phyloP scores from a whole-genome alignment of 35 echinoderm and acorn worm genomes.

The Apostichopus japonicus region DNA sequence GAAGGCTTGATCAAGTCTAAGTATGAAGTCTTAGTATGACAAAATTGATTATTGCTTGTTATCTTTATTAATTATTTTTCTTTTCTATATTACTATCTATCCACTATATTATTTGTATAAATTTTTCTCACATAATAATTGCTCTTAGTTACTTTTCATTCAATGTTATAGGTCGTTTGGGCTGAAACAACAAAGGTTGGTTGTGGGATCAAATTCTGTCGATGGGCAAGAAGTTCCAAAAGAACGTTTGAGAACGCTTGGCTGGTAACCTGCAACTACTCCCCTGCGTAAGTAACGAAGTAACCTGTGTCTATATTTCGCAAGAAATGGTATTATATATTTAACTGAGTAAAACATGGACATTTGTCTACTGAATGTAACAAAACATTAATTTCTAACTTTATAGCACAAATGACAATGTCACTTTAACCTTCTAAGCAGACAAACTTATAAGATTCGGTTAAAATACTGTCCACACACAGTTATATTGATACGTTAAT shows the following conservation, averaged over 20 bases:
- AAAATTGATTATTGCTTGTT: neutral
- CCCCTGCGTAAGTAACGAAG: neutral
- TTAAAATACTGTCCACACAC: no score
- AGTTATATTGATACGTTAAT: no score
- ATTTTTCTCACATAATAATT: neutral
- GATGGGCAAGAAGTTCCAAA: neutral
- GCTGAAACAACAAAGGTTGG: constrained; percentile 40
- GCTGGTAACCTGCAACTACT: constrained; percentile 45
- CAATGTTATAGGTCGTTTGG: constrained; percentile 34
- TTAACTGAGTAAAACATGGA: no score
- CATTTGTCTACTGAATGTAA: no score
- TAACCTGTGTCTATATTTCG: no score
- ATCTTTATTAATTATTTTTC: neutral
- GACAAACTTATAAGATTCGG: no score
- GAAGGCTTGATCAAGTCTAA: no score
- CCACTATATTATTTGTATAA: no score
- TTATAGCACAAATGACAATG: neutral
- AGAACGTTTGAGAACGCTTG: neutral
- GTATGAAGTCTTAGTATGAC: no score
- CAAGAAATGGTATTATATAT: no score
- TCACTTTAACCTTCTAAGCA: no score
- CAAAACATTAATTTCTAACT: no score
- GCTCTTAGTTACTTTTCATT: neutral
- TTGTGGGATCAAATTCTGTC: constrained; percentile 30
- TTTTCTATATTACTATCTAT: neutral